Evolutionary conservation across 2,888 invertebrate genomes (phyloP).

Genomic region (Aphodius granarius): DNA sequence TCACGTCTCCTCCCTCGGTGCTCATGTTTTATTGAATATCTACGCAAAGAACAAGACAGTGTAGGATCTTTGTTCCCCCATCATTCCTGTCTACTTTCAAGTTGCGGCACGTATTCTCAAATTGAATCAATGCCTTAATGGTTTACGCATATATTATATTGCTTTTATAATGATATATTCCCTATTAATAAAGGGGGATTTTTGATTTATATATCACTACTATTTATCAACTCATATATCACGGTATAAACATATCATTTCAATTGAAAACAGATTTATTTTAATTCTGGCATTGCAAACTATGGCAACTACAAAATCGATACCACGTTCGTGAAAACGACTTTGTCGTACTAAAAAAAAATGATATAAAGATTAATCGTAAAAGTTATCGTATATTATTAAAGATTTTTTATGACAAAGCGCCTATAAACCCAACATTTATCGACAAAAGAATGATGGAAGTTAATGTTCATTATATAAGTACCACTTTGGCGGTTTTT

Average conservation of each 20-base stretch:
- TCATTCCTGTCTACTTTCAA: background rate
- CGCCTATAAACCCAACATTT: background rate
- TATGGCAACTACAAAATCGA: background rate
- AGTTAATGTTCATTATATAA: background rate
- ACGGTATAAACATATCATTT: background rate
- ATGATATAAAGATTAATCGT: background rate
- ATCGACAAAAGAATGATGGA: background rate
- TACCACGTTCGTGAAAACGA: background rate
- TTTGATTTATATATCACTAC: background rate
- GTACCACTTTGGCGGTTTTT: background rate
- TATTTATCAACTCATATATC: background rate
- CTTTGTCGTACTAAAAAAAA: background rate
- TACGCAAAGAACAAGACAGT: background rate
- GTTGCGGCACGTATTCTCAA: background rate
- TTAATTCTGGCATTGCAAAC: too few relatives aligned
- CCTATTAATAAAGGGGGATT: background rate
- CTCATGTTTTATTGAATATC: background rate
- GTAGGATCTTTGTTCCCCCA: background rate
- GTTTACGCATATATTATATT: background rate
- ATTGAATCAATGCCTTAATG: background rate
- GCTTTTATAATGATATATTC: background rate
- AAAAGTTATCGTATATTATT: background rate
- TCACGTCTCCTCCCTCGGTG: background rate
- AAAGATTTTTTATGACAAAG: background rate
- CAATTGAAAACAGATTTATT: too few relatives aligned